These are phyloP conservation scores for Acleris laterana DNA, from an alignment of 2,888 invertebrate species.

Conservation along the genomic window DNA sequence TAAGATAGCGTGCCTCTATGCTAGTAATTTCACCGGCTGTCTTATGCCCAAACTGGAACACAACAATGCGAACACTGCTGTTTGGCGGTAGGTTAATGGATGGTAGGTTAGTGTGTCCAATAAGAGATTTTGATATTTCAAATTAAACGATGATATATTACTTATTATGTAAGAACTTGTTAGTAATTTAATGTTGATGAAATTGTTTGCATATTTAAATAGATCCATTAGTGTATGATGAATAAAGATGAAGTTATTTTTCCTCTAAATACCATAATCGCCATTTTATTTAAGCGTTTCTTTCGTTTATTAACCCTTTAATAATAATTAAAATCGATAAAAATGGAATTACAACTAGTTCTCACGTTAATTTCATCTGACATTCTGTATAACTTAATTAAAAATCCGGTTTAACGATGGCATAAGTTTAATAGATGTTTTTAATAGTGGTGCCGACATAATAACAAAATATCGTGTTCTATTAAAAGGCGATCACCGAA, in stretches of 20 bases:
- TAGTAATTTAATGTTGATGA: background rate
- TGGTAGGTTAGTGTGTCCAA: too few species aligned
- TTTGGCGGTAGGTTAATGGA: too few species aligned
- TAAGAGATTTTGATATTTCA: too few species aligned
- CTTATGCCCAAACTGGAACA: too few species aligned
- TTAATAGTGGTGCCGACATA: background rate
- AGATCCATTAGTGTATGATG: constrained; percentile 28
- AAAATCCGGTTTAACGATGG: background rate
- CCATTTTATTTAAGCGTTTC: background rate
- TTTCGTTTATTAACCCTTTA: background rate
- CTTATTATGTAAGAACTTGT: constrained; percentile 5
- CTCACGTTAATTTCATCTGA: constrained; percentile 17
- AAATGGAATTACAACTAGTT: background rate
- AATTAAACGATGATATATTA: too few species aligned
- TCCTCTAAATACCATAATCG: background rate
- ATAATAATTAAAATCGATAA: background rate
- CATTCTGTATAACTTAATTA: background rate
- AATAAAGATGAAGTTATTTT: constrained; percentile 24
- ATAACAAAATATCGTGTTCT: too few species aligned
- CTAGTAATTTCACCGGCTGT: too few species aligned
- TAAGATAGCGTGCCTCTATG: too few species aligned
- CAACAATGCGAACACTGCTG: too few species aligned
- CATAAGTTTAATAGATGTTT: background rate
- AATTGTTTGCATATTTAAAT: constrained; percentile 6
- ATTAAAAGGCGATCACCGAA: too few species aligned